A percentile compares a stretch with the other conserved stretches of the same genome.
Conservation (phyloP, 2,888 invertebrate species). For the Thumatha senex region DNA sequence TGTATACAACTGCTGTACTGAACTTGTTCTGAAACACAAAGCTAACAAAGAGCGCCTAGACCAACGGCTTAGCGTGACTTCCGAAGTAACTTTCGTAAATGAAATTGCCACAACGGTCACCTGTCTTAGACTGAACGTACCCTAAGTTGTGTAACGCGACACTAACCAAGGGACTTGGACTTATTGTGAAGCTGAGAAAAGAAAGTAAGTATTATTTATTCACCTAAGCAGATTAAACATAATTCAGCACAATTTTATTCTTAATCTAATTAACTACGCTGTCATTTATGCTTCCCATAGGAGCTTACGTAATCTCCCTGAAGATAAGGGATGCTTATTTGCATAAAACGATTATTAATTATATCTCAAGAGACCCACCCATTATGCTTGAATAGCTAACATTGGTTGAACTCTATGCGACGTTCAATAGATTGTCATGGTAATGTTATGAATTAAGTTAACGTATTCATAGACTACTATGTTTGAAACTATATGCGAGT, state of each 20-base stretch:
- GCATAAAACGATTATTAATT: constrained; percentile 71
- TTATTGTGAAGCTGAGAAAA: too few relatives aligned
- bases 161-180: too few relatives aligned
- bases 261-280: constrained; percentile 34
- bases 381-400: constrained; percentile 43
- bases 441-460: constrained; percentile 32
- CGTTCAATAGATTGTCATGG: constrained; percentile 25
- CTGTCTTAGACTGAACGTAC: too few relatives aligned
- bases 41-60: too few relatives aligned
- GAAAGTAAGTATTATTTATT: too few relatives aligned
- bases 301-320: constrained; percentile 33
- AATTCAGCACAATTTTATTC: constrained; percentile 20
- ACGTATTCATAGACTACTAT: constrained; percentile 6
- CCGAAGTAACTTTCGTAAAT: too few relatives aligned
- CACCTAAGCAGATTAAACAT: constrained; percentile 5
- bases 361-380: constrained; percentile 46
- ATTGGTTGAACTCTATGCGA: constrained; percentile 29
- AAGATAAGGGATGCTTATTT: constrained; percentile 51
- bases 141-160: too few relatives aligned
- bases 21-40: too few relatives aligned
- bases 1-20: too few relatives aligned
- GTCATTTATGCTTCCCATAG: constrained; percentile 33
- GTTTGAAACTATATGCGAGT: not conserved
- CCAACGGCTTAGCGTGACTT: too few relatives aligned
- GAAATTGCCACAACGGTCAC: too few relatives aligned